Evolutionary conservation across 2,113 vertebrate species (phyloP).

Genomic region (Chamaea fasciata): DNA sequence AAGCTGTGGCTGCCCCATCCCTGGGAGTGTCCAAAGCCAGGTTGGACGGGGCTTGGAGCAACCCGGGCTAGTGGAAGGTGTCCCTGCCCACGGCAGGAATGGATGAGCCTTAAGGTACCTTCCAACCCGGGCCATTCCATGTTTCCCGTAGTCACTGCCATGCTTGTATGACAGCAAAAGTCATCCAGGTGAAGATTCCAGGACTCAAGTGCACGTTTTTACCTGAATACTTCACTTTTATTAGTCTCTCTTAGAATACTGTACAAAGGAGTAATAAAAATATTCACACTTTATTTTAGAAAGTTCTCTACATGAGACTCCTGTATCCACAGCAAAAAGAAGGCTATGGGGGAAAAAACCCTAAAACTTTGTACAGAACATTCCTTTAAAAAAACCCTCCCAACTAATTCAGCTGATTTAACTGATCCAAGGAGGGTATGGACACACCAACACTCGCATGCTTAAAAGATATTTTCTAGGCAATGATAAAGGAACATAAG

Average conservation of each 20-base stretch:
- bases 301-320: slow-evolving; percentile 70
- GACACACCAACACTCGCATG: neutral
- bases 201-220: neutral
- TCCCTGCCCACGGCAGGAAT: neutral
- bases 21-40: neutral
- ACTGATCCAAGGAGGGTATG: neutral
- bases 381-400: slow-evolving; percentile 13
- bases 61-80: neutral
- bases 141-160: neutral
- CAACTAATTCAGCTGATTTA: neutral
- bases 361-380: slow-evolving; percentile 19
- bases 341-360: neutral
- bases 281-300: slow-evolving; percentile 79
- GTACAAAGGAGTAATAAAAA: slow-evolving; percentile 82
- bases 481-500: neutral
- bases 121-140: neutral
- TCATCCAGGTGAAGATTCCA: neutral
- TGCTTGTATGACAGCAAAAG: neutral
- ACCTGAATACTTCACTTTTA: slow-evolving; percentile 67
- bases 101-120: neutral
- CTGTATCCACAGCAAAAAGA: slow-evolving; percentile 47
- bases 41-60: neutral
- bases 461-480: neutral
- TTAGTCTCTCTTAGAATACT: slow-evolving; percentile 74
- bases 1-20: neutral